Evolutionary conservation across 2,888 invertebrate species (phyloP), one percentile per base, ranked within the genome.

Genomic region (Pristionchus mayeri): DNA sequence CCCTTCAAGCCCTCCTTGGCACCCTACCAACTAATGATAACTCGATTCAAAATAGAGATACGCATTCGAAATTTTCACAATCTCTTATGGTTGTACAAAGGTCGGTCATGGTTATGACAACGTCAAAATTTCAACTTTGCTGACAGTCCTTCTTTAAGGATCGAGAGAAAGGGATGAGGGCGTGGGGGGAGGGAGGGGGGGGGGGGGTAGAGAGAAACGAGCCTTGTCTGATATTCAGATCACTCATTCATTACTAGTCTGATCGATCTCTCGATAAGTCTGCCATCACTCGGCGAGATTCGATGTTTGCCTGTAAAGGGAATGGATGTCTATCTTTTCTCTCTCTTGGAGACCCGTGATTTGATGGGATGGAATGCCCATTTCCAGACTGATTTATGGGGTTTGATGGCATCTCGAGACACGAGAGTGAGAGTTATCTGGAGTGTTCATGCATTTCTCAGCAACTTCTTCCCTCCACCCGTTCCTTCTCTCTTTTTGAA

Each of bases 371-470:
- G 67, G 67, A 67, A 37, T 67, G 37, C 34, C 67, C 67, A 67
- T 67, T 67, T 67, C 37, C 67, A 67, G 34, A 21, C 67, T 67
- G 67, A 67, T 67, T 67, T 67, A 67, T 67, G n/a, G 67, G 34
- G 67, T 67, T 67, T 67, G 67, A 67, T 67, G 67, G 67, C 57
- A 60, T 60, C 57, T 30, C 37, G 37, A 34, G 67, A 37, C 6
- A 67, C 21, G 21, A 27, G 37, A 67, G 37, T 18, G 67, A 37
- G 37, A 7, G 21, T 21, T 67, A n/a, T n/a, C n/a, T n/a, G n/a
- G n/a, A n/a, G n/a, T n/a, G n/a, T n/a, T 37, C 67, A 67, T 67
- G 67, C 67, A 67, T 67, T 67, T 67, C 34, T 67, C 67, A 67
- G 37, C 67, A 67, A 67, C 67, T 67, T 67, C 67, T 37, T 67